Evolutionary conservation across 2,797 vertebrate species (phyloP).

Genomic region (Ara ararauna): DNA sequence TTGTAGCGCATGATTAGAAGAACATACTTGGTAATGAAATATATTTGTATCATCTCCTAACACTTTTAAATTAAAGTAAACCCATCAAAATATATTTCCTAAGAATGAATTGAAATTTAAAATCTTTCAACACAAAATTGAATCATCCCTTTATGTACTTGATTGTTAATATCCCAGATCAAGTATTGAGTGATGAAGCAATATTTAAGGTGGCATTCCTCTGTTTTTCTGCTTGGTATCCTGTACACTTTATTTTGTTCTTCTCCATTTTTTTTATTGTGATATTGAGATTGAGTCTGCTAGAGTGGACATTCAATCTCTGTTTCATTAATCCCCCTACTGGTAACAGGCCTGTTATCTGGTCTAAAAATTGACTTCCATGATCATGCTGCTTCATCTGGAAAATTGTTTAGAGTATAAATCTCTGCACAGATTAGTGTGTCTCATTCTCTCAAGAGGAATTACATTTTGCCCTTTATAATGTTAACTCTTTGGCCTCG

Average conservation of each 20-base stretch:
- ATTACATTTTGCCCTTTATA: slow-evolving; percentile 37
- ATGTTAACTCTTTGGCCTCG: slow-evolving; percentile 58
- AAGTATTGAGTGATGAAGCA: slow-evolving; percentile 18
- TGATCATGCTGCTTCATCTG: background rate
- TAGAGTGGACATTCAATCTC: background rate
- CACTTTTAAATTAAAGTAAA: background rate
- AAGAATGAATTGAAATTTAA: background rate
- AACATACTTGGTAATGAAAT: background rate
- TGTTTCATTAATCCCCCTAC: background rate
- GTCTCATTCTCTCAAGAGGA: slow-evolving; percentile 11
- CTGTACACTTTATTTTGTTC: background rate
- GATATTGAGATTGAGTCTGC: background rate
- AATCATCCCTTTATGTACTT: background rate
- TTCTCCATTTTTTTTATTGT: background rate
- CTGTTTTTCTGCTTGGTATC: slow-evolving; percentile 22
- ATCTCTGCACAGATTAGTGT: slow-evolving; percentile 38
- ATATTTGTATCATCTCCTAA: background rate
- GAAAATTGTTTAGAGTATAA: slow-evolving; percentile 40
- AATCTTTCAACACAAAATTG: slow-evolving; percentile 11
- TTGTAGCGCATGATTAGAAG: background rate
- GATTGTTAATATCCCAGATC: background rate
- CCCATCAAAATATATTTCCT: background rate
- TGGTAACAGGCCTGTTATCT: slow-evolving; percentile 17
- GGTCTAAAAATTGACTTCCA: slow-evolving; percentile 27
- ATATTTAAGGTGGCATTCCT: background rate